Conservation (phyloP, 1,140 invertebrate species). For the Batillaria attramentaria region DNA sequence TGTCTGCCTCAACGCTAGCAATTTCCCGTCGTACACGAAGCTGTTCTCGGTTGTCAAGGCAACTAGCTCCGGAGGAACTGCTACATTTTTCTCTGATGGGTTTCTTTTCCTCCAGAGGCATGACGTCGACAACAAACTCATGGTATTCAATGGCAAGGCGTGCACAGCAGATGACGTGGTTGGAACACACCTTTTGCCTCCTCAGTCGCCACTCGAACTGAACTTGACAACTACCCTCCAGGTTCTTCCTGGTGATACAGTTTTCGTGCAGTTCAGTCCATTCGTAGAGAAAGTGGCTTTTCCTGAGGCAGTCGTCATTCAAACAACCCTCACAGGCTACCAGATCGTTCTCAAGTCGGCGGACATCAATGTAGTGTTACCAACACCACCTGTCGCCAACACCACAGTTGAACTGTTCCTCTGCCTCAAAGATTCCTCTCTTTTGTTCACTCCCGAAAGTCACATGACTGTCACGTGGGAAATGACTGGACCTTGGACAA, state of each 20-base stretch:
- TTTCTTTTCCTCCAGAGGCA: background rate
- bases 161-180: background rate
- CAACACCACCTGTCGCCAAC: background rate
- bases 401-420: background rate
- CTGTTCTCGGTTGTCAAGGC: constrained; percentile 20
- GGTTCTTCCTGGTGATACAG: background rate
- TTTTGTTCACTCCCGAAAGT: background rate
- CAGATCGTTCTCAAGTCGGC: constrained; percentile 32
- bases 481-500: background rate
- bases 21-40: constrained; percentile 19
- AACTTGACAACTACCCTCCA: background rate
- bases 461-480: constrained; percentile 15
- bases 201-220: background rate
- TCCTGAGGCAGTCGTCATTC: background rate
- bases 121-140: background rate
- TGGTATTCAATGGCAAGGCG: constrained; percentile 7
- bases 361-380: background rate
- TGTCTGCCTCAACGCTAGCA: constrained; percentile 5
- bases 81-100: background rate
- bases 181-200: background rate
- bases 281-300: constrained; percentile 1
- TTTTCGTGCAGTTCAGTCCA: constrained; percentile 3
- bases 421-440: background rate
- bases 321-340: constrained; percentile 14
- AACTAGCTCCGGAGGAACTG: constrained; percentile 10